Conservation (phyloP, 1,140 invertebrate genomes). For the Anoplolepis gracilipes region DNA sequence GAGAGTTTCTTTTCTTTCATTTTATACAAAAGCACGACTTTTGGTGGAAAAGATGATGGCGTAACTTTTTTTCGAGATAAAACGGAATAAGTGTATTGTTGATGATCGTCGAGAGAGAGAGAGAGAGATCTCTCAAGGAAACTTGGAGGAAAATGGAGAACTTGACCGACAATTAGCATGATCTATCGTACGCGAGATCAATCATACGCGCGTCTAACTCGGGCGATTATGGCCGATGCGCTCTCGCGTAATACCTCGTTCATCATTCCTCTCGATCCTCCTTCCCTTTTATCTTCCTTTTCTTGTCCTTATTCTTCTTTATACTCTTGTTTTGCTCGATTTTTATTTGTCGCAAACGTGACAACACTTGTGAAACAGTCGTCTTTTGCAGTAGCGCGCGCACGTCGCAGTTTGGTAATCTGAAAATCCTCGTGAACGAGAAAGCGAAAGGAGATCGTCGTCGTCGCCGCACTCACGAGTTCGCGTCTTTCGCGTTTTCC, state of each 20-base stretch:
- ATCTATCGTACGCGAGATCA: constrained; percentile 22
- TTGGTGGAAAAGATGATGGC: too few relatives aligned
- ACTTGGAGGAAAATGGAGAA: not conserved
- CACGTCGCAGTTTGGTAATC: constrained; percentile 43
- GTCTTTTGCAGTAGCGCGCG: constrained; percentile 23
- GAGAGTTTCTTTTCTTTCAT: not conserved
- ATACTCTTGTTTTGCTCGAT: not conserved
- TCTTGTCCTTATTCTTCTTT: too few relatives aligned
- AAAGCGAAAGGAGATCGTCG: constrained; percentile 5
- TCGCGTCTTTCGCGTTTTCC: not conserved
- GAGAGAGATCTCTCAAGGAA: not conserved
- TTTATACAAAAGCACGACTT: too few relatives aligned
- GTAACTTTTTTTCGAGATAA: too few relatives aligned
- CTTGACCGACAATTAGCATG: not conserved
- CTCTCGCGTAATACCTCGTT: constrained; percentile 66
- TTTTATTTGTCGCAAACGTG: not conserved
- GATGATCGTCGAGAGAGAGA: too few relatives aligned
- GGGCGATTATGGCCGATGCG: not conserved
- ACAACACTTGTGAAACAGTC: constrained; percentile 20
- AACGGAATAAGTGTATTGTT: not conserved
- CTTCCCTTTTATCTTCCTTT: not conserved
- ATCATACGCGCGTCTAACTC: constrained; percentile 41
- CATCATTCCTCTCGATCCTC: constrained; percentile 64
- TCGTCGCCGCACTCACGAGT: constrained; percentile 30
- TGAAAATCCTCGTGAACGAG: constrained; percentile 8